Conservation (phyloP, 2,113 vertebrate genomes). For the Callipepla californica region DNA sequence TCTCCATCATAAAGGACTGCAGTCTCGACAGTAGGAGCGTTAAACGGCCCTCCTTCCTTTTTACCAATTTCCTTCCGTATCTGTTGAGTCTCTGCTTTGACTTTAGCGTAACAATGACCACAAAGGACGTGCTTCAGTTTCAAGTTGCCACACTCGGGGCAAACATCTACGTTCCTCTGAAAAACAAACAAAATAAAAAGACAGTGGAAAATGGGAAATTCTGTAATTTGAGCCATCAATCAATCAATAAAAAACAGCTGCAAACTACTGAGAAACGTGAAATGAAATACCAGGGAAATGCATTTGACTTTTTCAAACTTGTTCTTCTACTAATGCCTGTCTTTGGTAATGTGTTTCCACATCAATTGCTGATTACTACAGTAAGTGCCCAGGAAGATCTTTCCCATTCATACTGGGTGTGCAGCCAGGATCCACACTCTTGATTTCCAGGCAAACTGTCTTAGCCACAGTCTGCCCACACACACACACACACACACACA, state of each 20-base stretch:
- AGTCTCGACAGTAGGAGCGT: slow-evolving; percentile 83
- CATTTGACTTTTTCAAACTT: neutral
- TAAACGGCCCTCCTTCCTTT: slow-evolving; percentile 87
- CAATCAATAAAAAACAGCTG: neutral
- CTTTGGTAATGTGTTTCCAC: neutral
- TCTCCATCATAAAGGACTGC: slow-evolving; percentile 90
- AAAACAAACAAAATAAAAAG: slow-evolving; percentile 11
- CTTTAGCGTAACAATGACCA: slow-evolving; percentile 90
- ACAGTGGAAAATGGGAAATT: neutral
- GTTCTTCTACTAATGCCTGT: neutral
- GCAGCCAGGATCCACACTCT: neutral
- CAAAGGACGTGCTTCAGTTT: slow-evolving; percentile 94
- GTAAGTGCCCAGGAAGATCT: neutral
- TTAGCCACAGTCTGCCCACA: neutral
- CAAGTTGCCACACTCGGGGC: slow-evolving; percentile 91
- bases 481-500: neutral
- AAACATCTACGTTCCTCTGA: slow-evolving; percentile 91
- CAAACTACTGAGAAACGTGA: neutral
- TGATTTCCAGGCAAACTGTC: neutral
- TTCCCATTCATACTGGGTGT: neutral
- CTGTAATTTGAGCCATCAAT: neutral
- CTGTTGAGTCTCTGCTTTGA: slow-evolving; percentile 83
- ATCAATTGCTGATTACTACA: neutral
- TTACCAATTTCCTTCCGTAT: slow-evolving; percentile 84
- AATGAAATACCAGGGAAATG: neutral